phyloP scores from a whole-genome alignment of 2,888 invertebrate species.

The Nemotelus nigrinus region DNA sequence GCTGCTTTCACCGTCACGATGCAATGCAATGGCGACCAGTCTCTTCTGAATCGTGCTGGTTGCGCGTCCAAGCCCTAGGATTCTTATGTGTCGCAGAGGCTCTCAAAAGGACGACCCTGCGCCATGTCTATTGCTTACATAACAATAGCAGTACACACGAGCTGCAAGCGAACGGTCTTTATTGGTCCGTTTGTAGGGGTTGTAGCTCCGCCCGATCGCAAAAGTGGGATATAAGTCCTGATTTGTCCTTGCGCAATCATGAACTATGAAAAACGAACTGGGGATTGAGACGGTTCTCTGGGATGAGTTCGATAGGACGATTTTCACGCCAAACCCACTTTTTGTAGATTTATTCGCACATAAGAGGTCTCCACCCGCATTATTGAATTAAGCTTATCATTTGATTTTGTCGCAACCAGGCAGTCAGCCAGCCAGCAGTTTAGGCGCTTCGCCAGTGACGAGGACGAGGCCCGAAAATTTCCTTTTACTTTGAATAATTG shows the following conservation, averaged over 20 bases:
- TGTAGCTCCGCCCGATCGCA: constrained; percentile 22
- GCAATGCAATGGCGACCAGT: constrained; percentile 29
- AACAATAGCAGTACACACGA: neutral
- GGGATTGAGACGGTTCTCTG: neutral
- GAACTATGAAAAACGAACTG: neutral
- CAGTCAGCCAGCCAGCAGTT: constrained; percentile 52
- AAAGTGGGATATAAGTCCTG: neutral
- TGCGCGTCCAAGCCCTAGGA: neutral
- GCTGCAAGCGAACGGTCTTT: neutral
- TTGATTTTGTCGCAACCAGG: constrained; percentile 53
- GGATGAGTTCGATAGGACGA: neutral
- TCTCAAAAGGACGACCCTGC: constrained; percentile 7
- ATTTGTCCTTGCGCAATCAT: neutral
- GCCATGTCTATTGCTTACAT: neutral
- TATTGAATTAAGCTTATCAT: constrained; percentile 55
- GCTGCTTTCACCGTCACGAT: constrained; percentile 17
- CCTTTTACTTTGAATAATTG: constrained; percentile 50
- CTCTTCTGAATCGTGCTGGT: neutral
- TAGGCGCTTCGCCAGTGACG: constrained; percentile 45
- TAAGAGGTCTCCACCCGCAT: constrained; percentile 52
- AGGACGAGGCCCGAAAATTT: constrained; percentile 45
- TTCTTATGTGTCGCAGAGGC: constrained; percentile 15
- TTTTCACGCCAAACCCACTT: constrained; percentile 6
- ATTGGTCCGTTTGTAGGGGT: constrained; percentile 8
- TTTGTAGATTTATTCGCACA: constrained; percentile 47